Evolutionary conservation across 2,888 invertebrate species (phyloP).

Genomic region (Stenoptilia bipunctidactyla): DNA sequence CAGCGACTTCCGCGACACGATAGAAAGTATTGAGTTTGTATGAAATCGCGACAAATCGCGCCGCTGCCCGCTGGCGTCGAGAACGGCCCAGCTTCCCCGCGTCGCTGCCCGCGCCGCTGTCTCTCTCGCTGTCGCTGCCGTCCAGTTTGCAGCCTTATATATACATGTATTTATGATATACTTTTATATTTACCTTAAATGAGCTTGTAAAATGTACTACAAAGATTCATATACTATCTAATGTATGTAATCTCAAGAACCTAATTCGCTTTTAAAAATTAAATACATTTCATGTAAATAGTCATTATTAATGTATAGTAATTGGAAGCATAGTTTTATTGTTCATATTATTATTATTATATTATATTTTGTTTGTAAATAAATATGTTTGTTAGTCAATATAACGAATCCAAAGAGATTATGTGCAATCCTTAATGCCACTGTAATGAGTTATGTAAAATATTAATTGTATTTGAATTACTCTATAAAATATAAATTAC

Average conservation of each 20-base stretch:
- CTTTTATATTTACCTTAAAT: no score
- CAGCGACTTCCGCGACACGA: no score
- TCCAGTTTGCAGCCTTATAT: no score
- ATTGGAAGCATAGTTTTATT: slow-evolving; percentile 12
- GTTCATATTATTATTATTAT: slow-evolving; percentile 7
- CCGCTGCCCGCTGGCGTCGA: no score
- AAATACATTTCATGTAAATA: slow-evolving; percentile 22
- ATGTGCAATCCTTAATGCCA: slow-evolving; percentile 50
- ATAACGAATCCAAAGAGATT: slow-evolving; percentile 53
- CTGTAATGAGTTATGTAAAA: slow-evolving; percentile 30
- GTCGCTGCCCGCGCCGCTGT: no score
- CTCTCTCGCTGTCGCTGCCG: no score
- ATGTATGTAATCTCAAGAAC: slow-evolving; percentile 17
- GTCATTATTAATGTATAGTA: neutral
- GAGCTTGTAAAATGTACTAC: no score
- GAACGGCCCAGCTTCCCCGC: no score
- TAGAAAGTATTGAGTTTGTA: no score
- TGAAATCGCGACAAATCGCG: no score
- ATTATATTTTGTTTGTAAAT: slow-evolving; percentile 11
- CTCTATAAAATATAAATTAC: slow-evolving; percentile 51
- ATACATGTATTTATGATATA: no score
- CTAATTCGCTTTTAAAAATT: slow-evolving; percentile 9
- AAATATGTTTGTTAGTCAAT: slow-evolving; percentile 1
- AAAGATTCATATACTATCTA: no score
- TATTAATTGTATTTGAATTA: slow-evolving; percentile 34